Conservation (phyloP, 2,797 vertebrate species). For the Sylvilagus floridanus region DNA sequence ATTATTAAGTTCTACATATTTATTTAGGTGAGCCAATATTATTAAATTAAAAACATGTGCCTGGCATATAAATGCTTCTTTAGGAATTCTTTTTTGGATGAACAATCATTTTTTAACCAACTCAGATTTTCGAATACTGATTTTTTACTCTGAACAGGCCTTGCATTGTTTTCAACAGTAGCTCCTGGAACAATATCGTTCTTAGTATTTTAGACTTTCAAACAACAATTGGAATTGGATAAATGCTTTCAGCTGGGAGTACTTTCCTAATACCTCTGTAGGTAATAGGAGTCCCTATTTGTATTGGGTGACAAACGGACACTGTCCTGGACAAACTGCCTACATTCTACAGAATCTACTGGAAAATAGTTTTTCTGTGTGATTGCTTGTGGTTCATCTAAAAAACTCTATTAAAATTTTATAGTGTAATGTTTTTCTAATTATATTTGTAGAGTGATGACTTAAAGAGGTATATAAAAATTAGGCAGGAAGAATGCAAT, state of each 20-base stretch:
- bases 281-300: constrained; percentile 81
- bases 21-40: constrained; percentile 82
- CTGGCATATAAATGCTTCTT: constrained; percentile 71
- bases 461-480: not conserved
- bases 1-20: constrained; percentile 85
- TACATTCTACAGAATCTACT: constrained; percentile 34
- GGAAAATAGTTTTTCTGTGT: not conserved
- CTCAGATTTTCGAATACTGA: constrained; percentile 83
- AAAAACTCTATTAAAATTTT: constrained; percentile 44
- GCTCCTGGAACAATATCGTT: constrained; percentile 82
- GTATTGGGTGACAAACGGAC: constrained; percentile 62
- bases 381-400: constrained; percentile 2
- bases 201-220: constrained; percentile 86
- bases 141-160: constrained; percentile 81
- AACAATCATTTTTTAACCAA: constrained; percentile 84
- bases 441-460: not conserved
- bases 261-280: constrained; percentile 87
- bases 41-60: constrained; percentile 87
- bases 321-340: constrained; percentile 46
- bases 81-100: constrained; percentile 84
- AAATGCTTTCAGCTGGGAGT: constrained; percentile 88
- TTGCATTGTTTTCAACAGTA: constrained; percentile 87
- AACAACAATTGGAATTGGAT: constrained; percentile 87
- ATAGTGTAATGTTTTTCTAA: constrained; percentile 21
- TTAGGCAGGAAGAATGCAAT: not conserved